Base-by-base conservation (phyloP, 2,888 invertebrate species). In the Tridacna gigas region DNA sequence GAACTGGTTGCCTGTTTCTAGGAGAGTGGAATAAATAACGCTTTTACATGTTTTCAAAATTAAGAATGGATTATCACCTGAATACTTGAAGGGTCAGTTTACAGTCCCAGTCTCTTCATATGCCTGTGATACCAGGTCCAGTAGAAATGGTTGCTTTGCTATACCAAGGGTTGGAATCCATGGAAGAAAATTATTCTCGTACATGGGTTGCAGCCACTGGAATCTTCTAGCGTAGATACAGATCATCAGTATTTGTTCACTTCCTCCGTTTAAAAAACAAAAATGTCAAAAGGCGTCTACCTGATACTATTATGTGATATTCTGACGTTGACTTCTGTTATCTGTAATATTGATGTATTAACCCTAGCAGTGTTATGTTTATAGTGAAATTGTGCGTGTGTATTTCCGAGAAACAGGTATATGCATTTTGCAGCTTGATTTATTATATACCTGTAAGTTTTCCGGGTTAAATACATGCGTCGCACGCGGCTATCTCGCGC, bases 41-140 rank as follows among this genome's bases (percentile, higher is more conserved):
- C 25, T 77, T 9, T 51, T 18, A 20, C 48, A 77, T 67, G 66
- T 77, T 18, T 25, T 26, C 48, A 77, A 77, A 28, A 66, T 66
- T 18, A 77, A 67, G 65, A 51, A 45, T 5, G 26, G 47, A 18
- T 15, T 51, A 48, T 18, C 66, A 25, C 77, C 77, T n/a, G n/a
- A 60, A 20, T 60, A 74, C 37, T 5, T 60, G 20, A 15, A 11
- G 11, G 74, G 60, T 11, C 13, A 74, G 18, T 74, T 61, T 61
- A n/a, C 1, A 20, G 25, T 22, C 7, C 25, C 51, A 51, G 51
- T 51, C 26, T n/a, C 22, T 3, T 26, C 18, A 12, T 26, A 65
- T 65, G 25, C 65, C 5, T 26, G 26, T 65, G 28, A 28, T 15
- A 65, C 65, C 26, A 2, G 65, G 26, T 26, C 26, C 12, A 65